These are phyloP conservation scores for Drosophila simulans DNA, from an alignment of 1,140 invertebrate genomes.

Conservation along the genomic window DNA sequence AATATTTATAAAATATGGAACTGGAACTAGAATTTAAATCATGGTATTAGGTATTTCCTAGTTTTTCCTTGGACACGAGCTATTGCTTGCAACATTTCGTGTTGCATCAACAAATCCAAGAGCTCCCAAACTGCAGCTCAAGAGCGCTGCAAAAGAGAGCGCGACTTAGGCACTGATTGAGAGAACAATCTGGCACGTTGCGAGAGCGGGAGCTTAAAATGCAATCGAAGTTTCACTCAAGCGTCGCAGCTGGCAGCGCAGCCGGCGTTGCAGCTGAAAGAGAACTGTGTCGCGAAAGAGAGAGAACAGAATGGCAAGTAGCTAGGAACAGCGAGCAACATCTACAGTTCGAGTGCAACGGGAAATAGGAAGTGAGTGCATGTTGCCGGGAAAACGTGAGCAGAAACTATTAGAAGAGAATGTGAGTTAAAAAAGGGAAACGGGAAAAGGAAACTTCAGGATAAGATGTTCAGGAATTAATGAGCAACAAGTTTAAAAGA, in stretches of 20 bases:
- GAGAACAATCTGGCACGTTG: neutral
- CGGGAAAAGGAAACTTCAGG: neutral
- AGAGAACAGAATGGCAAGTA: conserved; percentile 6
- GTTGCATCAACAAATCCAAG: conserved; percentile 34
- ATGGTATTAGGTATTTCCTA: too few relatives aligned
- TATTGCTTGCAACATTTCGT: conserved; percentile 31
- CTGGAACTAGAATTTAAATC: too few relatives aligned
- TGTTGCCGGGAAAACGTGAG: conserved; percentile 5
- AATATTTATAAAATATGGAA: too few relatives aligned
- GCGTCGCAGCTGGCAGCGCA: conserved; percentile 22
- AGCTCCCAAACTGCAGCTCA: neutral
- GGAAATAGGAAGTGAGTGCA: conserved; percentile 16
- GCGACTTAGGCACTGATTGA: neutral
- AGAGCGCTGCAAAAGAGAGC: conserved; percentile 34
- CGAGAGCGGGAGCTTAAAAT: conserved; percentile 4
- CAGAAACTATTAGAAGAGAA: conserved; percentile 2
- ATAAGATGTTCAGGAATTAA: too few relatives aligned
- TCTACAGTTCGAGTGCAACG: conserved; percentile 1
- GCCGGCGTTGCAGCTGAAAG: conserved; percentile 27
- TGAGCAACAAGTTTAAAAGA: neutral
- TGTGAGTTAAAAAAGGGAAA: neutral
- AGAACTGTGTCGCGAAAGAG: neutral
- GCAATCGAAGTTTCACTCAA: conserved; percentile 33
- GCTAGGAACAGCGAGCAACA: neutral
- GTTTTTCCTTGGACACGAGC: neutral